These are phyloP conservation scores for Distichodus sexfasciatus DNA, from an alignment of 2,797 vertebrate genomes.

Conservation along the genomic window DNA sequence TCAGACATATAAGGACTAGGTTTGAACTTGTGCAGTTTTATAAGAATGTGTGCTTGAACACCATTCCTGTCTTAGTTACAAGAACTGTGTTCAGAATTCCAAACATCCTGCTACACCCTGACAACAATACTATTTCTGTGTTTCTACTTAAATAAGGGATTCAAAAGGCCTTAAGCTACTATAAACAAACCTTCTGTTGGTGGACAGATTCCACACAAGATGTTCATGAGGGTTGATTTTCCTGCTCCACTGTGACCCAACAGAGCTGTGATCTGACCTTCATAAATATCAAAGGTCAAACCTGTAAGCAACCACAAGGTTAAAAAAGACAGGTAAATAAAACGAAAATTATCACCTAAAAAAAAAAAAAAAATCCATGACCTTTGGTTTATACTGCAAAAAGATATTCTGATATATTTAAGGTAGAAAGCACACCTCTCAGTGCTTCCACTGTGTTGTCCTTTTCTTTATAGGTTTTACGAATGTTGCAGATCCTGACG, in stretches of 20 bases:
- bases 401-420: neutral
- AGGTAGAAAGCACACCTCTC: slow-evolving; percentile 79
- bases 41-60: too few relatives aligned
- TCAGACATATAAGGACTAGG: too few relatives aligned
- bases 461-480: slow-evolving; percentile 88
- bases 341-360: neutral
- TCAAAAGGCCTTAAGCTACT: neutral
- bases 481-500: slow-evolving; percentile 86
- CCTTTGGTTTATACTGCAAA: neutral
- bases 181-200: slow-evolving; percentile 75
- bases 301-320: slow-evolving; percentile 63
- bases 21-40: too few relatives aligned
- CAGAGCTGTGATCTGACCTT: slow-evolving; percentile 94
- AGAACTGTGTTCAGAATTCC: too few relatives aligned
- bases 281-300: slow-evolving; percentile 93
- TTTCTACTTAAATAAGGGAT: too few relatives aligned
- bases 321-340: neutral
- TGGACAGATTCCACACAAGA: slow-evolving; percentile 90
- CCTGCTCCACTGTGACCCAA: slow-evolving; percentile 95
- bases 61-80: too few relatives aligned
- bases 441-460: slow-evolving; percentile 85
- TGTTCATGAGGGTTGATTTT: slow-evolving; percentile 94
- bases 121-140: too few relatives aligned
- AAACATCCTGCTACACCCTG: too few relatives aligned
- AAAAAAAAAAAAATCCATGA: neutral